Evolutionary conservation across 2,113 vertebrate species (phyloP), one percentile per base, ranked within the genome.

Genomic region (Gallinago paraguaiae): DNA sequence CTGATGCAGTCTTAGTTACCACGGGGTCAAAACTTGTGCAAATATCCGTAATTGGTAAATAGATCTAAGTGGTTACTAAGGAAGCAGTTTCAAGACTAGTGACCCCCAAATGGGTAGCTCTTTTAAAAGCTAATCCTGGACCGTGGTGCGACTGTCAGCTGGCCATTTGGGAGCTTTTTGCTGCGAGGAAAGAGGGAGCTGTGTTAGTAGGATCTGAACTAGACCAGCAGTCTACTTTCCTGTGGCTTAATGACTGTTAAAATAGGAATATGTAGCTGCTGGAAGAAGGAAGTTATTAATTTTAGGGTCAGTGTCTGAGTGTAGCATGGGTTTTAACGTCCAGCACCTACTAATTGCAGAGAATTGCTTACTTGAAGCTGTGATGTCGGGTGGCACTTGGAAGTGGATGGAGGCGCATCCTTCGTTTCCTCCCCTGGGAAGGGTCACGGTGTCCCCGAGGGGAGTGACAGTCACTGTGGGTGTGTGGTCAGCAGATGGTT

Each of bases 401-500:
- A 88, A 92, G 80, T 56, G 75, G 68, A 90, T 94, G 76, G 88
- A 82, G 67, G 46, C 39, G 35, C 72, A 51, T 88, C 79, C 64
- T 94, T 81, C 56, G 28, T 67, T 95, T 92, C 67, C 35, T 39
- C 84, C 83, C 39, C 48, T 30, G 68, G 92, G 72, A 77, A 89
- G 86, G 88, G 91, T 92, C 89, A 64, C 4, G 18, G 48, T 68
- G 69, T 83, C 60, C 83, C 76, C 57, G 72, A 91, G 60, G 64
- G 2, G 7, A 90, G 81, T 75, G 96, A 74, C 56, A 86, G 92
- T 35, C 51, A 15, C 43, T 70, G 59, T 10, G 43, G 68, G 82
- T 86, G 27, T 75, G 51, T 81, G 80, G 86, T 81, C 91, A 95
- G 92, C 92, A 95, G 88, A 77, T 88, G 57, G 67, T 69, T 75